phyloP scores from a whole-genome alignment of 2,113 vertebrate species.

The Catharus bicknelli region DNA sequence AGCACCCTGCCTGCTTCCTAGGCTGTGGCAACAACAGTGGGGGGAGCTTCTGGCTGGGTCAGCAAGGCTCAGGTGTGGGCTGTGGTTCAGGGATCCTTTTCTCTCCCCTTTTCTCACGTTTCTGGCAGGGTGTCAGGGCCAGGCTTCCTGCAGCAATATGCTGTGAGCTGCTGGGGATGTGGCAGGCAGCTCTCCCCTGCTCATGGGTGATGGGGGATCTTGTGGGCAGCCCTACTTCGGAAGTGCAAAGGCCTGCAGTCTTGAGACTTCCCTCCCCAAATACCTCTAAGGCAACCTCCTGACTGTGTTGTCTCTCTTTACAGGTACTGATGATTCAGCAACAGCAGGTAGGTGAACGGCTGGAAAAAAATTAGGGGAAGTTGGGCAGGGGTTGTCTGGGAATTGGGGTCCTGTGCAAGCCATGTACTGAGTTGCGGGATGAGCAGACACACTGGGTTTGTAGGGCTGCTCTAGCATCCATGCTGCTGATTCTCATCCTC shows the following conservation, averaged over 20 bases:
- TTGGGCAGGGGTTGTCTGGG: accelerated
- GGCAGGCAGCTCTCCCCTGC: not conserved
- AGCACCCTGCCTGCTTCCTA: not conserved
- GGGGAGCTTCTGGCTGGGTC: not conserved
- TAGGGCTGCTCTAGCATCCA: not conserved
- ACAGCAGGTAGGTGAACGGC: not conserved
- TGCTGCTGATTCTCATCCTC: not conserved
- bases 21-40: accelerated
- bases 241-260: not conserved
- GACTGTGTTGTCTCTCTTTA: not conserved
- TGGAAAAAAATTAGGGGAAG: not conserved
- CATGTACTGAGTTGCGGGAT: accelerated
- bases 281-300: accelerated
- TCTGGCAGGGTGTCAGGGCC: not conserved
- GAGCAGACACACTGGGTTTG: accelerated
- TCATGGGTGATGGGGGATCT: not conserved
- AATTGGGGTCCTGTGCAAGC: not conserved
- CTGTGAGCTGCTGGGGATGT: not conserved
- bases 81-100: not conserved
- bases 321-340: not conserved
- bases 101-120: too few relatives aligned
- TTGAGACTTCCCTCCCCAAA: not conserved
- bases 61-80: accelerated
- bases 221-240: not conserved
- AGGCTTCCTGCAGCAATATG: not conserved